Conservation (phyloP, 2,113 vertebrate species). For the Actinemys pallida region DNA sequence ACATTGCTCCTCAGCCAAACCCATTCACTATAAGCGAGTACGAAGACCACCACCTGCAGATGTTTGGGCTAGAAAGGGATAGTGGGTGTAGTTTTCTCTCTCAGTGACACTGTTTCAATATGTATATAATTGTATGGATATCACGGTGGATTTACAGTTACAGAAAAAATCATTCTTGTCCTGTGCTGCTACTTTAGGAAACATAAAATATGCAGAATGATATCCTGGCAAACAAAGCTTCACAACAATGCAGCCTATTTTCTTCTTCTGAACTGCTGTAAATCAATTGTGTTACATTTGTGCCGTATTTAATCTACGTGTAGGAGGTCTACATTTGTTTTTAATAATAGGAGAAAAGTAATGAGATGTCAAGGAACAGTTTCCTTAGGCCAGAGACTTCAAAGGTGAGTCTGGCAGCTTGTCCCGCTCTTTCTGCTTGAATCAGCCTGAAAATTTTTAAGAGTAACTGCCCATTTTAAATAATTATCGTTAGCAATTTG, state of each 20-base stretch:
- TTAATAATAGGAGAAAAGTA: slow-evolving; percentile 65
- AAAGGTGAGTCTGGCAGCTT: slow-evolving; percentile 71
- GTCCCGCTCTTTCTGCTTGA: slow-evolving; percentile 46
- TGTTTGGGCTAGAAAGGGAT: background rate
- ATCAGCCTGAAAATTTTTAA: slow-evolving; percentile 43
- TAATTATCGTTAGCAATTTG: slow-evolving; percentile 66
- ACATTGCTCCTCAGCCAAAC: background rate
- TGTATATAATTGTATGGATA: background rate
- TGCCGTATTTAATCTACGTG: slow-evolving; percentile 32
- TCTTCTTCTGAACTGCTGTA: slow-evolving; percentile 35
- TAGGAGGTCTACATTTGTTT: slow-evolving; percentile 72
- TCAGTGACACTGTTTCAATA: slow-evolving; percentile 37
- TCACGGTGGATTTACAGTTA: background rate
- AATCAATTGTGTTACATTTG: slow-evolving; percentile 47
- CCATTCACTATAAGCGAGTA: background rate
- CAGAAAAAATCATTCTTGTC: background rate
- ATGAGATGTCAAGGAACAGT: slow-evolving; percentile 68
- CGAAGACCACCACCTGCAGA: background rate
- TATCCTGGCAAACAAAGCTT: slow-evolving; percentile 42
- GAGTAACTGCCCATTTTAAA: slow-evolving; percentile 68
- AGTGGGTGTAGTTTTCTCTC: slow-evolving; percentile 4
- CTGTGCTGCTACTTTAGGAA: slow-evolving; percentile 27
- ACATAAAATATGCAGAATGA: slow-evolving; percentile 58
- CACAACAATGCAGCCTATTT: background rate
- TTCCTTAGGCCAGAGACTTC: slow-evolving; percentile 70